phyloP scores from a whole-genome alignment of 2,888 invertebrate genomes.

The Laothoe populi region DNA sequence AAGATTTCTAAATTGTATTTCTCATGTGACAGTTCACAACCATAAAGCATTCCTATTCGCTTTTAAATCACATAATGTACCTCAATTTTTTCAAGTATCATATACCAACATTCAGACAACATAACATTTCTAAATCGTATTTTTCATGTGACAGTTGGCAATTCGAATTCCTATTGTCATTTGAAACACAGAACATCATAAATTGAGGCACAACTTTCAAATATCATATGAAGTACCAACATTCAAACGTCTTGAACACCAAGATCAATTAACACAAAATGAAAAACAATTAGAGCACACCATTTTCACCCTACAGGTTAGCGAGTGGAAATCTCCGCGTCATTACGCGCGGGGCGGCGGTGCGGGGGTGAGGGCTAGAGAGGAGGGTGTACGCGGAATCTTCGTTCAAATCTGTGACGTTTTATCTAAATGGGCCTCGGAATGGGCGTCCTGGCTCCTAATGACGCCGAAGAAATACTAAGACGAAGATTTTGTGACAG shows the following conservation, averaged over 20 bases:
- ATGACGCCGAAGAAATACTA: conserved; percentile 82
- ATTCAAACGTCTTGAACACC: neutral
- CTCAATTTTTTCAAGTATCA: too few species aligned
- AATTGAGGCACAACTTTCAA: too few species aligned
- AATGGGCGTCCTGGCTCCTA: conserved; percentile 80
- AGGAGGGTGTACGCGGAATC: conserved; percentile 54
- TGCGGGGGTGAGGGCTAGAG: conserved; percentile 25
- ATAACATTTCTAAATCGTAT: too few species aligned
- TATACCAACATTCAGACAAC: too few species aligned
- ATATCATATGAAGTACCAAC: too few species aligned
- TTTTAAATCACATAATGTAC: too few species aligned
- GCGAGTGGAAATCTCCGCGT: conserved; percentile 77
- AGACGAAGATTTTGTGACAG: conserved; percentile 65
- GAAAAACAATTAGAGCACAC: conserved; percentile 21
- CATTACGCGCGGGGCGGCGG: conserved; percentile 69
- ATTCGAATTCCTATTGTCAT: too few species aligned
- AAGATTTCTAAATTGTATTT: too few species aligned
- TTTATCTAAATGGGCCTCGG: conserved; percentile 84
- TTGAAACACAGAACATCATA: too few species aligned
- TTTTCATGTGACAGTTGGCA: too few species aligned
- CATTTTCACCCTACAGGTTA: conserved; percentile 25
- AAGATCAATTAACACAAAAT: conserved; percentile 23
- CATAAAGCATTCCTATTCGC: too few species aligned
- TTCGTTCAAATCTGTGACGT: conserved; percentile 84
- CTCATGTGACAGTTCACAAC: too few species aligned